Evolutionary conservation across 1,140 invertebrate species (phyloP).

Genomic region (Drosophila ambigua): DNA sequence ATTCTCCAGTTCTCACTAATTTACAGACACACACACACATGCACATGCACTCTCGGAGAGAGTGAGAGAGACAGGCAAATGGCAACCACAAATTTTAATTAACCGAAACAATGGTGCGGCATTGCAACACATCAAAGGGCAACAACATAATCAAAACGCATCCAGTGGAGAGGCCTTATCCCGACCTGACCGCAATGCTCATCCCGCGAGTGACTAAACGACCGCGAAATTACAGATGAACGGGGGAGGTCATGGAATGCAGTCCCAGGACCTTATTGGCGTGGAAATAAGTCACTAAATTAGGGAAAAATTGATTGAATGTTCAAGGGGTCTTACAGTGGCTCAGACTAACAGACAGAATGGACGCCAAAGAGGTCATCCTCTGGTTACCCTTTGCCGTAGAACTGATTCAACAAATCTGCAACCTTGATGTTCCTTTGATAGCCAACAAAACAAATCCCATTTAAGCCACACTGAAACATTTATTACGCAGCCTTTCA

Average conservation of each 20-base stretch:
- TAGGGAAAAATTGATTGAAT: too few species aligned
- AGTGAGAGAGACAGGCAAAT: constrained; percentile 11
- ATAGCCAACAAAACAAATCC: constrained; percentile 1
- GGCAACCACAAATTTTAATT: constrained; percentile 80
- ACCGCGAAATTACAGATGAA: constrained; percentile 62
- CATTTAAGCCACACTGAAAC: constrained; percentile 30
- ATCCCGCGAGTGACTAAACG: constrained; percentile 50
- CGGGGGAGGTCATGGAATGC: constrained; percentile 12
- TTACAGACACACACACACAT: constrained; percentile 56
- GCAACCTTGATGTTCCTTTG: constrained; percentile 43
- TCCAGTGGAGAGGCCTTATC: constrained; percentile 12
- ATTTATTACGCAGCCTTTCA: constrained; percentile 56
- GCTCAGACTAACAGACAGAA: too few species aligned
- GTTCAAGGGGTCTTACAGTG: too few species aligned
- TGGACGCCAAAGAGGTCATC: too few species aligned
- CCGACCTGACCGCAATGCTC: constrained; percentile 55
- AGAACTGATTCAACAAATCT: neutral
- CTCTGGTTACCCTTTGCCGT: too few species aligned
- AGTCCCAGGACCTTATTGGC: neutral
- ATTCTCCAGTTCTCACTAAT: constrained; percentile 48
- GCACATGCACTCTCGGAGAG: constrained; percentile 9
- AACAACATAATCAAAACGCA: constrained; percentile 61
- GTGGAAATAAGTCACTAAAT: constrained; percentile 15
- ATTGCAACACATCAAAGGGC: constrained; percentile 64
- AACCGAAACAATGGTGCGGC: constrained; percentile 75